Evolutionary conservation across 1,140 invertebrate genomes (phyloP).

Genomic region (Bathynomus jamesi): DNA sequence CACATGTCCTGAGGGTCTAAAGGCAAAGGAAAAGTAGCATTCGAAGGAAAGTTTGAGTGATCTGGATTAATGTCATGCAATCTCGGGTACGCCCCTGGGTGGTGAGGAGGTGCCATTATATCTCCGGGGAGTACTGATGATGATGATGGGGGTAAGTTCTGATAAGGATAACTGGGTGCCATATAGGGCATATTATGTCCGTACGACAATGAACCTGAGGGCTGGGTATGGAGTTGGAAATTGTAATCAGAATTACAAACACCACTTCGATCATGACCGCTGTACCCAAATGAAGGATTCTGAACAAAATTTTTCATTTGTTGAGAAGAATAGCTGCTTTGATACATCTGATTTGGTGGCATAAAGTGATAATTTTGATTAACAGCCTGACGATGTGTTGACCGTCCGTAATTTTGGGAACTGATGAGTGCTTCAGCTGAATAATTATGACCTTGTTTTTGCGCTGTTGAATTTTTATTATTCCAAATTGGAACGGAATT

Average conservation of each 20-base stretch:
- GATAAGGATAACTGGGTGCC: slow-evolving; percentile 33
- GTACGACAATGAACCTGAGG: slow-evolving; percentile 31
- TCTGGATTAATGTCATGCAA: slow-evolving; percentile 35
- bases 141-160: slow-evolving; percentile 31
- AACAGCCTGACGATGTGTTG: slow-evolving; percentile 21
- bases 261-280: slow-evolving; percentile 26
- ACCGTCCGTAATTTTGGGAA: slow-evolving; percentile 32
- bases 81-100: slow-evolving; percentile 28
- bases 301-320: slow-evolving; percentile 37
- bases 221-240: slow-evolving; percentile 33
- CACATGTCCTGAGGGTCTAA: slow-evolving; percentile 34
- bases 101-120: slow-evolving; percentile 34
- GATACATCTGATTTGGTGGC: slow-evolving; percentile 35
- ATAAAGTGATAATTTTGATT: slow-evolving; percentile 36
- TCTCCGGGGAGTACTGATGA: slow-evolving; percentile 32
- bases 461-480: slow-evolving; percentile 21
- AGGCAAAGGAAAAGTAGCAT: slow-evolving; percentile 30
- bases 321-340: slow-evolving; percentile 28
- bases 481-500: slow-evolving; percentile 24
- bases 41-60: slow-evolving; percentile 34
- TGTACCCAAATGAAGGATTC: slow-evolving; percentile 33
- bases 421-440: slow-evolving; percentile 32
- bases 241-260: slow-evolving; percentile 33
- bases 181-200: slow-evolving; percentile 35
- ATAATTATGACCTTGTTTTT: slow-evolving; percentile 33